These are phyloP conservation scores for Pseudolycoriella hygida DNA, from an alignment of 2,888 invertebrate species.

Conservation along the genomic window DNA sequence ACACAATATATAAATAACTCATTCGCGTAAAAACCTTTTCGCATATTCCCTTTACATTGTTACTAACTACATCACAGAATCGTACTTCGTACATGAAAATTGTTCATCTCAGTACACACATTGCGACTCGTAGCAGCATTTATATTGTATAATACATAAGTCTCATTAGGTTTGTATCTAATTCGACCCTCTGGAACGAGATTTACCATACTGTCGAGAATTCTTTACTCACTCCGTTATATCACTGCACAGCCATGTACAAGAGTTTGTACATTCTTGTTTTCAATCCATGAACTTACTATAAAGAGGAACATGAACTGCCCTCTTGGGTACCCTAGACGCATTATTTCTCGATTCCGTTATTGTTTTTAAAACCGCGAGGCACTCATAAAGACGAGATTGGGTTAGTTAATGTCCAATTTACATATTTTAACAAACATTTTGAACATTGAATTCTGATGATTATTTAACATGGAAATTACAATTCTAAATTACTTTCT, in stretches of 20 bases:
- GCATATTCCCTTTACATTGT: neutral
- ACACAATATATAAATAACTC: neutral
- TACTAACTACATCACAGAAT: neutral
- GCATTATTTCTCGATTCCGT: neutral
- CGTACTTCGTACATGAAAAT: neutral
- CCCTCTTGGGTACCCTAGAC: conserved; percentile 3
- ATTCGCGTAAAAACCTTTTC: neutral
- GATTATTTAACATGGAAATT: conserved; percentile 3
- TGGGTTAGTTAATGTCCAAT: conserved; percentile 4
- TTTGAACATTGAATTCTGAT: conserved; percentile 1
- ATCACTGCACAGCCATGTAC: too few relatives aligned
- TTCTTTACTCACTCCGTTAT: too few relatives aligned
- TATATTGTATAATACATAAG: neutral
- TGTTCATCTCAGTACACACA: too few relatives aligned
- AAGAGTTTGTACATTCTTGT: too few relatives aligned
- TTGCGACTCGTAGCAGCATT: too few relatives aligned
- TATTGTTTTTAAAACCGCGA: conserved; percentile 4
- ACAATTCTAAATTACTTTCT: neutral
- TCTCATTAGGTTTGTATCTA: conserved; percentile 3
- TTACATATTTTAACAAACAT: neutral
- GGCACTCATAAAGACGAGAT: conserved; percentile 3
- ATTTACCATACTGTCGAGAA: neutral
- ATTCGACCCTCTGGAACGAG: conserved; percentile 1
- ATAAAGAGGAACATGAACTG: neutral
- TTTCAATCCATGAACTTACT: too few relatives aligned